Conservation (phyloP, 1,140 invertebrate species). For the Stegodyphus dumicola region DNA sequence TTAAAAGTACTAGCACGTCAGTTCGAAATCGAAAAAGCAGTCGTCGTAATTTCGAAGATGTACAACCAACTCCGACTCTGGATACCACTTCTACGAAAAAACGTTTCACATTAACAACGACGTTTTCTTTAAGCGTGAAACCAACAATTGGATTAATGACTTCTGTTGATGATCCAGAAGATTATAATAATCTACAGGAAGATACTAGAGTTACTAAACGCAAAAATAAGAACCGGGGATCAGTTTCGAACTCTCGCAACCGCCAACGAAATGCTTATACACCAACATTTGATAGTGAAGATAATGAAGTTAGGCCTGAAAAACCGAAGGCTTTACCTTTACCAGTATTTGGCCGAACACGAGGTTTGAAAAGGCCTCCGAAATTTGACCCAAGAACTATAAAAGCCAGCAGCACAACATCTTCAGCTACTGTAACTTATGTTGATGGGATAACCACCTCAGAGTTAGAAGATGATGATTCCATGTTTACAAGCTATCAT, state of each 20-base stretch:
- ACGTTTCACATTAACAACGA: conserved; percentile 48
- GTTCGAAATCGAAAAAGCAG: conserved; percentile 24
- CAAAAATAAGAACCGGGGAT: conserved; percentile 11
- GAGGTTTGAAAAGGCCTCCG: conserved; percentile 48
- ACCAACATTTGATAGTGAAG: conserved; percentile 41
- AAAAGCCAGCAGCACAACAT: conserved; percentile 4
- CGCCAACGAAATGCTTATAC: conserved; percentile 17
- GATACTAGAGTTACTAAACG: neutral
- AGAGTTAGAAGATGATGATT: neutral
- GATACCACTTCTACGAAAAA: conserved; percentile 30
- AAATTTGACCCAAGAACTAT: conserved; percentile 58
- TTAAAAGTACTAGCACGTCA: conserved; percentile 12
- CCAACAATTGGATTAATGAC: conserved; percentile 24
- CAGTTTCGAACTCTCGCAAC: neutral
- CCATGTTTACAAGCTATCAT: neutral
- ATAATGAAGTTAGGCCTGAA: conserved; percentile 37
- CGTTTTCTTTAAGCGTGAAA: conserved; percentile 39
- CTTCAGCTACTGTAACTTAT: conserved; percentile 19
- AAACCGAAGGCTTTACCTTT: conserved; percentile 47
- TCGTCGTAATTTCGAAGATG: neutral
- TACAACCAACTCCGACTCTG: neutral
- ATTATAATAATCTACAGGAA: conserved; percentile 47
- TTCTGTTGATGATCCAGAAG: conserved; percentile 22
- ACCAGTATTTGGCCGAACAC: conserved; percentile 41
- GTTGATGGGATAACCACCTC: neutral